phyloP scores from a whole-genome alignment of 2,113 vertebrate genomes.

The Saguinus imperator region DNA sequence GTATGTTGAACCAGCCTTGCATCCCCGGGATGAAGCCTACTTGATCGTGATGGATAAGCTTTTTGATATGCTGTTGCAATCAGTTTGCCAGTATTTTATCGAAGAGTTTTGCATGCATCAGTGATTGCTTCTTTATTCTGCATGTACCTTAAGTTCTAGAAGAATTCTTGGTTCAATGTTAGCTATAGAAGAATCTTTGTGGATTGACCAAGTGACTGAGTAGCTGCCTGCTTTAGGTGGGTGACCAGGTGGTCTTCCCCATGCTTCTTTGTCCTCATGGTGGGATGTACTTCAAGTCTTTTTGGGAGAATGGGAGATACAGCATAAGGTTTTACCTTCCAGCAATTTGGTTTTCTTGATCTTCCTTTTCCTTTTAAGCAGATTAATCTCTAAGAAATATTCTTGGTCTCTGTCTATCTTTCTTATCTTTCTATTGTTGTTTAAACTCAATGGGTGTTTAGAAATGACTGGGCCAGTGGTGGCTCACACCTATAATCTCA shows the following conservation, averaged over 20 bases:
- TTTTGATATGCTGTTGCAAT: no score
- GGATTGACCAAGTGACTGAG: background rate
- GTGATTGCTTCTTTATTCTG: background rate
- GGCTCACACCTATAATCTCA: no score
- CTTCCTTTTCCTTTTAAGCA: background rate
- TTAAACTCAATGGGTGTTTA: background rate
- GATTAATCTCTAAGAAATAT: constrained; percentile 3
- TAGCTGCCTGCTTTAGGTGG: background rate
- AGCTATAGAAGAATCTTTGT: background rate
- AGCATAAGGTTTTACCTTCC: background rate
- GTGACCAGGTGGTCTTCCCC: background rate
- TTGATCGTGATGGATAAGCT: no score
- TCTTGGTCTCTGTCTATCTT: background rate
- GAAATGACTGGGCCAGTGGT: background rate
- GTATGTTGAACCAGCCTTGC: no score
- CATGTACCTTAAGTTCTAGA: background rate
- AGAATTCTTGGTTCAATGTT: background rate
- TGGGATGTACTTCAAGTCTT: background rate
- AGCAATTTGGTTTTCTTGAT: background rate
- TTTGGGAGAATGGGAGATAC: background rate
- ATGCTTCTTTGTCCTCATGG: background rate
- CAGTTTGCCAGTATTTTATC: no score
- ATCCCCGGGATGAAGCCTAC: no score
- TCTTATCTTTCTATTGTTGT: no score
- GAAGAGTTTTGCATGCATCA: background rate